Evolutionary conservation across 2,797 vertebrate species (phyloP).

Genomic region (Sandelia bainsii): DNA sequence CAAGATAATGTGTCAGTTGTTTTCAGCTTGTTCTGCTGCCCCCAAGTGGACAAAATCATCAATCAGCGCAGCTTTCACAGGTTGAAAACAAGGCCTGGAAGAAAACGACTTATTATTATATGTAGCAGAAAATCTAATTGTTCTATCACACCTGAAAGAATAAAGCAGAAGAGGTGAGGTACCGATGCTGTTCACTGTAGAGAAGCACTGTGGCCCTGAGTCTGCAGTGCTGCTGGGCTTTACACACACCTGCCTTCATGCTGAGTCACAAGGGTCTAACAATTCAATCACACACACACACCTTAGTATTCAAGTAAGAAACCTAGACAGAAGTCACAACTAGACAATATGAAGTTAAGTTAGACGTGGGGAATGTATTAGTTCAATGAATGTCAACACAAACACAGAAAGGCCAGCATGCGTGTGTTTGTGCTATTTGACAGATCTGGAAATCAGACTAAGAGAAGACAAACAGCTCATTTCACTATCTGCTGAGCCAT

Average conservation of each 20-base stretch:
- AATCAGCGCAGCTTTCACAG: not conserved
- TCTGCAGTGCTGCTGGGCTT: conserved; percentile 1
- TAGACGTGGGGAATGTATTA: too few relatives aligned
- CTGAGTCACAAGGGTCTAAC: too few relatives aligned
- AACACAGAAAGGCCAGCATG: not conserved
- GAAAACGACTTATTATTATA: too few relatives aligned
- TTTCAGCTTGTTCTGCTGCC: not conserved
- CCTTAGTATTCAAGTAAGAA: not conserved
- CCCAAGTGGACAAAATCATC: not conserved
- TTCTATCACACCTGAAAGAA: not conserved
- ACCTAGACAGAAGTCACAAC: not conserved
- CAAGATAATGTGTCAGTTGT: too few relatives aligned
- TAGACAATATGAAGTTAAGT: too few relatives aligned
- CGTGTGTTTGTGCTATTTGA: not conserved
- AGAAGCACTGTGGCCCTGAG: not conserved
- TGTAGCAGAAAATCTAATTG: too few relatives aligned
- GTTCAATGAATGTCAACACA: not conserved
- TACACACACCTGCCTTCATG: not conserved
- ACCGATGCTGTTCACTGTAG: not conserved
- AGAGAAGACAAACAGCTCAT: not conserved
- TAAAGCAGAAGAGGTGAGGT: not conserved
- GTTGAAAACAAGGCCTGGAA: not conserved
- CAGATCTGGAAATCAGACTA: not conserved
- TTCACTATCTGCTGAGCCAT: conserved; percentile 3
- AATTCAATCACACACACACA: not conserved